phyloP scores from a whole-genome alignment of 2,888 invertebrate species.

The Plagodis pulveraria region DNA sequence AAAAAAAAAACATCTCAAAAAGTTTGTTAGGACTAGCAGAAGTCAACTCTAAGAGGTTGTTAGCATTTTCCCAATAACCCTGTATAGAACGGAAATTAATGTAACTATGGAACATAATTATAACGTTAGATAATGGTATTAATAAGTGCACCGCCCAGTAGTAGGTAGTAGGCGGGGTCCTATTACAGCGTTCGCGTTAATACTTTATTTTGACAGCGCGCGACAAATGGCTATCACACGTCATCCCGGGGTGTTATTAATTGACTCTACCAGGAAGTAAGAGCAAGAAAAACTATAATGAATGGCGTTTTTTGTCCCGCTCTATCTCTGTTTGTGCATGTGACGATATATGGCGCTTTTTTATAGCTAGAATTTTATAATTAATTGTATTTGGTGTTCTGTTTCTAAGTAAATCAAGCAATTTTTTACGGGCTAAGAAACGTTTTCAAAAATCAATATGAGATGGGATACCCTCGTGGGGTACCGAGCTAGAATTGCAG shows the following conservation, averaged over 20 bases:
- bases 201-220: constrained; percentile 77
- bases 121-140: too few relatives aligned
- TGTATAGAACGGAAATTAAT: too few relatives aligned
- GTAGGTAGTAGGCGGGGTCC: constrained; percentile 61
- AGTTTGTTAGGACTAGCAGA: too few relatives aligned
- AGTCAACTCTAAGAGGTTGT: too few relatives aligned
- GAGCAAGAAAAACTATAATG: constrained; percentile 47
- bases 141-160: background rate
- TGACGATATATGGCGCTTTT: constrained; percentile 45
- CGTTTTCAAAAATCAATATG: too few relatives aligned
- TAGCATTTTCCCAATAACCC: too few relatives aligned
- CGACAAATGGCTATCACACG: constrained; percentile 76
- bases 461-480: too few relatives aligned
- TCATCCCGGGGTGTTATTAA: constrained; percentile 57
- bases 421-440: too few relatives aligned
- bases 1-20: too few relatives aligned
- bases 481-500: too few relatives aligned
- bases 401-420: constrained; percentile 5
- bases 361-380: constrained; percentile 37
- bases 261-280: constrained; percentile 63
- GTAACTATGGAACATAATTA: too few relatives aligned
- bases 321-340: constrained; percentile 56
- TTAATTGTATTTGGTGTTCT: constrained; percentile 31
- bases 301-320: constrained; percentile 56
- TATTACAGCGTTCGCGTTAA: constrained; percentile 66